Evolutionary conservation across 2,113 vertebrate species (phyloP), one percentile per base, ranked within the genome.

Genomic region (Suncus etruscus): DNA sequence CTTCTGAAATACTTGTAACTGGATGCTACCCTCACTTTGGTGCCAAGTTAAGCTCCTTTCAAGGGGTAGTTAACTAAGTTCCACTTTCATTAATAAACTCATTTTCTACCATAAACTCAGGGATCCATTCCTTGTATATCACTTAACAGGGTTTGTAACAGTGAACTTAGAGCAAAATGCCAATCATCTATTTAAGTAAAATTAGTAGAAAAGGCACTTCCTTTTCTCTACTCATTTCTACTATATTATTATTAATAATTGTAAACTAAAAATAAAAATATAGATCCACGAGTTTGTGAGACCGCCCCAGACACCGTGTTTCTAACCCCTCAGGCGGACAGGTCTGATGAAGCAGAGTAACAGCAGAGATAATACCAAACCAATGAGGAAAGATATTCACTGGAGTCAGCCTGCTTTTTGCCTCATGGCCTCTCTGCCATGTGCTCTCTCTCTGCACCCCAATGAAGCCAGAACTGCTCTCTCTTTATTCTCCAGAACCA

Each of bases 31-130:
- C 72, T 68, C 66, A 83, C 93, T 91, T 73, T 1, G 31, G 80
- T 65, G 82, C 5, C 47, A 87, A 92, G 83, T 70, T 95, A 66
- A 91, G 68, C 68, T 95, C 88, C 89, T 63, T 27, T 86, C 61
- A 79, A 83, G 27, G 54, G 25, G 50, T 54, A 78, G 51, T 58
- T n/a, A 61, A 27, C 24, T 25, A 93, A 76, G 0, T 1, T 63
- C 75, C 39, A 86, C 39, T 45, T 87, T 92, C 70, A 82, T 65
- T 22, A 65, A 45, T 83, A 45, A 4, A 24, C 39, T 39, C 39
- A 39, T 39, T 39, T 39, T 39, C 39, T 39, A 39, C 39, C 39
- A 48, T 76, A 82, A 89, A 51, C 8, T 39, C 68, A 69, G 12
- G 6, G 25, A 47, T 32, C 18, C 32, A 70, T 70, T 92, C 65